Evolutionary conservation across 2,113 vertebrate species (phyloP), one percentile per base, ranked within the genome.

Genomic region (Coryphaenoides rupestris): DNA sequence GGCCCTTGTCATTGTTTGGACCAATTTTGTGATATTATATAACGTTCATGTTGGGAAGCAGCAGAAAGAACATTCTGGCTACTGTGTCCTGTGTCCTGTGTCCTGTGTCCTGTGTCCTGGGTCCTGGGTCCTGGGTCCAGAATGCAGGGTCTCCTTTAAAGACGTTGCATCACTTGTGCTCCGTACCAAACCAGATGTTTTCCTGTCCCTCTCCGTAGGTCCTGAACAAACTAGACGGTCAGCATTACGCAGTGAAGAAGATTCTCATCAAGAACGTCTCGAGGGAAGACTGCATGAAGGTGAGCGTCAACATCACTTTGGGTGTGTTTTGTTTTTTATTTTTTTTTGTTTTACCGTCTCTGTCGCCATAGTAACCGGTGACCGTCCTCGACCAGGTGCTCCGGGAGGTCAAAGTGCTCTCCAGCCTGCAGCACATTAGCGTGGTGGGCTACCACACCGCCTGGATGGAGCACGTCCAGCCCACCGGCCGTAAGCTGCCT

Each of bases 391-490:
- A 77, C 0, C 33, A 99, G 97, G 95, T 99, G 0, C 91, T 98
- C 2, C 89, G 95, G 59, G 97, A 99, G 81, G 97, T 96, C 16
- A 98, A 99, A 85, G 89, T 99, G 33, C 81, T 99, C 74, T 96
- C 97, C 7, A 93, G 95, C 24, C 89, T 99, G 45, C 95, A 98
- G 74, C 95, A 99, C 54, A 84, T 90, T 4, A 93, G 91, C 54
- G 91, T 98, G 0, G 96, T 99, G 0, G 97, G 96, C 5, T 99
- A 99, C 69, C 96, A 99, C 86, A 98, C 96, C 2, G 96, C 97
- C 0, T 99, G 97, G 97, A 93, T 99, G 89, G 97, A 99, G 17
- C 93, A 98, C 16, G 92, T 96, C 66, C 94, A 98, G 56, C 86
- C 90, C 40, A 55, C 75, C 0, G 58, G 55, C 15, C 28, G 89